Percentiles rank a stretch among this genome's conserved stretches.
phyloP scores from a whole-genome alignment of 1,140 invertebrate genomes.

The Manduca sexta region DNA sequence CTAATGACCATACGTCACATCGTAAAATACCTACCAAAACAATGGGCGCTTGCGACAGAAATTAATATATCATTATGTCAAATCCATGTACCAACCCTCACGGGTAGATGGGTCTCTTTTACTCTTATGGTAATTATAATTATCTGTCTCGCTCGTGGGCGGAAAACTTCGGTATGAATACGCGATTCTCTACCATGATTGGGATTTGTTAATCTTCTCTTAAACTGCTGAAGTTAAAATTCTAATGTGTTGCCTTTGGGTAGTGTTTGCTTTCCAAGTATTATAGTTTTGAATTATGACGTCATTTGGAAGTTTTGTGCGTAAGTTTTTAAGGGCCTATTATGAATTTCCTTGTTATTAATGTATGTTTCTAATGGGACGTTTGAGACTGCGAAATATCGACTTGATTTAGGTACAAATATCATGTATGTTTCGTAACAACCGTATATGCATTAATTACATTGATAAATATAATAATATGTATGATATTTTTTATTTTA shows the following conservation, averaged over 20 bases:
- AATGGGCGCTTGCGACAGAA: slow-evolving; percentile 66
- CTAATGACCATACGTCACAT: slow-evolving; percentile 69
- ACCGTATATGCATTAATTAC: no score
- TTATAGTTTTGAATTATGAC: slow-evolving; percentile 15
- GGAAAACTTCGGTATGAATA: slow-evolving; percentile 54
- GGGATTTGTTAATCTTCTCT: slow-evolving; percentile 62
- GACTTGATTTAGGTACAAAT: no score
- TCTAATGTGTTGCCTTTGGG: slow-evolving; percentile 55
- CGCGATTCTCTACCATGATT: slow-evolving; percentile 60
- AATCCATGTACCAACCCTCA: slow-evolving; percentile 66
- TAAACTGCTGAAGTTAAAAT: slow-evolving; percentile 56
- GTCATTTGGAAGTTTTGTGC: slow-evolving; percentile 5
- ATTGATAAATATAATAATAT: no score
- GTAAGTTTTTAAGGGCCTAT: background rate
- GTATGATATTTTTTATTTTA: no score
- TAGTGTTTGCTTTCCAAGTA: slow-evolving; percentile 22
- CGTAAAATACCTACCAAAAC: slow-evolving; percentile 70
- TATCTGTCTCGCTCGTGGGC: slow-evolving; percentile 31
- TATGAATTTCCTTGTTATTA: background rate
- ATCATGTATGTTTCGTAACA: no score
- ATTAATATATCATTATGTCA: slow-evolving; percentile 76
- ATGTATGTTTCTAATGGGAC: background rate
- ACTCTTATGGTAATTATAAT: background rate
- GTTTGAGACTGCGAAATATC: no score
- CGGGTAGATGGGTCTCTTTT: slow-evolving; percentile 24